Conservation (phyloP, 23 tunicate species). For the Botrylloides violaceus region DNA sequence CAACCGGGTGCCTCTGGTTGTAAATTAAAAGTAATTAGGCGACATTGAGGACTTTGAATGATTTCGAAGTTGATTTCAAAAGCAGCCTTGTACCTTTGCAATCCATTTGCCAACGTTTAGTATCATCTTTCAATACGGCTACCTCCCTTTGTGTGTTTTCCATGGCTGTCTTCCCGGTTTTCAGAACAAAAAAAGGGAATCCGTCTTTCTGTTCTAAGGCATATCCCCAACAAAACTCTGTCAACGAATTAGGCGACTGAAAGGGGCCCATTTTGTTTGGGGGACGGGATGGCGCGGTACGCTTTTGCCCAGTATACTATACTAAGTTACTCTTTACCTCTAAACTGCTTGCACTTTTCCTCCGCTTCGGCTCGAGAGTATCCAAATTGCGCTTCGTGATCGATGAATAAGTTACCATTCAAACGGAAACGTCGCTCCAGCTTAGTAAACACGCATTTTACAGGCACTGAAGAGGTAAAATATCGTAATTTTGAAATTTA, state of each 20-base stretch:
- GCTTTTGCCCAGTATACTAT: too few species aligned
- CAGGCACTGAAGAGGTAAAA: slow-evolving; percentile 34
- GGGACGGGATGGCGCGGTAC: too few species aligned
- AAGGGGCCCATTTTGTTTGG: too few species aligned
- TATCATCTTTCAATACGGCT: background rate
- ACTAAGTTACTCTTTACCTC: too few species aligned
- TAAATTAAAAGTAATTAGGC: too few species aligned
- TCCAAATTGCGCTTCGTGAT: slow-evolving; percentile 49
- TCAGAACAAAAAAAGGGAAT: slow-evolving; percentile 44
- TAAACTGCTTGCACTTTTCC: slow-evolving; percentile 40
- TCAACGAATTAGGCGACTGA: too few species aligned
- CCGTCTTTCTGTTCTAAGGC: slow-evolving; percentile 22
- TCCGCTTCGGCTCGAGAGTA: slow-evolving; percentile 47
- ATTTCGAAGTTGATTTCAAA: background rate
- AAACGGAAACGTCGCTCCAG: background rate
- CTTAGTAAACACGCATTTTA: slow-evolving; percentile 38
- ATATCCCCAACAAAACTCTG: slow-evolving; percentile 55
- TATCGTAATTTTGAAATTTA: background rate
- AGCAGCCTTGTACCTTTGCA: slow-evolving; percentile 9
- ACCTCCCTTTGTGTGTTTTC: background rate
- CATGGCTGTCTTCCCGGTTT: slow-evolving; percentile 41
- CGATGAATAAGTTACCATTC: slow-evolving; percentile 53
- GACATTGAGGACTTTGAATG: background rate
- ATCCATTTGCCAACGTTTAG: background rate
- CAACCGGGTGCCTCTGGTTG: slow-evolving; percentile 63